Evolutionary conservation across 2,888 invertebrate genomes (phyloP).

Genomic region (Callinectes sapidus): DNA sequence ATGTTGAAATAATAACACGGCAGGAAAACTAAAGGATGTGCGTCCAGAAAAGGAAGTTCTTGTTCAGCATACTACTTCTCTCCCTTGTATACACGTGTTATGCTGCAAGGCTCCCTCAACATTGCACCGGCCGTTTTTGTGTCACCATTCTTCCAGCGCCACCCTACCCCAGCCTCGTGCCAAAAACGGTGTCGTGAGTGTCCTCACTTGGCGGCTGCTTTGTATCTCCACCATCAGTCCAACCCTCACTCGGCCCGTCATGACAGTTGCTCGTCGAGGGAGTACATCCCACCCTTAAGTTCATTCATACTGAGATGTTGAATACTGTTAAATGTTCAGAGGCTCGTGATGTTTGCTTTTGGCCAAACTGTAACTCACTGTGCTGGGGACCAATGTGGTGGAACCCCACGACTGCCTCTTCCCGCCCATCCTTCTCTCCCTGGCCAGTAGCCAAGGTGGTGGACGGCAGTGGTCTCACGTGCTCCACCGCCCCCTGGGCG

Average conservation of each 20-base stretch:
- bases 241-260: not conserved
- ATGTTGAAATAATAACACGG: not conserved
- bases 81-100: not conserved
- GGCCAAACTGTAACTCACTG: not conserved
- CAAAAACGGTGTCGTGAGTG: not conserved
- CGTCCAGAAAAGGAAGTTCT: not conserved
- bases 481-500: not conserved
- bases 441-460: not conserved
- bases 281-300: not conserved
- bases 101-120: not conserved
- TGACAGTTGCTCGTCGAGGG: conserved; percentile 33
- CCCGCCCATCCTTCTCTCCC: not conserved
- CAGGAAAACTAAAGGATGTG: not conserved
- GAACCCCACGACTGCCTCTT: not conserved
- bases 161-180: not conserved
- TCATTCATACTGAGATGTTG: not conserved
- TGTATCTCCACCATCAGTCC: not conserved
- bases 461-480: not conserved
- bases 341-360: conserved; percentile 19
- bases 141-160: not conserved
- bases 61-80: not conserved
- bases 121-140: not conserved
- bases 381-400: not conserved
- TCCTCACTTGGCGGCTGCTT: not conserved
- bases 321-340: not conserved